Base-by-base conservation (phyloP, 2,888 invertebrate species). In the Erpobdella octoculata region DNA sequence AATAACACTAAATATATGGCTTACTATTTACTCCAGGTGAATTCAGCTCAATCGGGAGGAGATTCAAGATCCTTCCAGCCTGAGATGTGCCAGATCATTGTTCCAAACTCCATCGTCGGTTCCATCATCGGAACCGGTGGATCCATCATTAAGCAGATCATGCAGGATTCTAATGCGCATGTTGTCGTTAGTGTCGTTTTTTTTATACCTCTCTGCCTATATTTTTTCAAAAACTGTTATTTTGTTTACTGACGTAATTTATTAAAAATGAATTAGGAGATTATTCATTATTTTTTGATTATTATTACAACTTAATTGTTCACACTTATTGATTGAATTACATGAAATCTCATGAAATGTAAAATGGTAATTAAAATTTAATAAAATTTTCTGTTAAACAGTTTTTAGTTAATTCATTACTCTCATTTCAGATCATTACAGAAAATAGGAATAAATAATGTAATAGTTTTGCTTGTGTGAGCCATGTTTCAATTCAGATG, bases 101-200 rank as follows among this genome's bases (percentile, higher is more conserved):
- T 97, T 85, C 97, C 97, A 71, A 95, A 96, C 85, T 92, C 91
- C 82, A 93, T 95, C 71, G 96, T 98, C 69, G 97, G 97, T 72
- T 96, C 97, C 76, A 93, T 98, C 77, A 98, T 98, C 80, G 97
- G 97, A 76, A 92, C 94, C 66, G 96, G 94, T 85, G 97, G 97
- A 71, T 90, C 92, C 37, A 93, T 96, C 85, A 96, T 97, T 81
- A 90, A 95, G 79, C 94, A 93, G 85, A 94, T 97, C 78, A 97
- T 96, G 83, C 88, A 93, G 80, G 92, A 93, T 85, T 94, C 95
- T 78, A 92, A 92, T 78, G 96, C 96, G 41, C 78, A 79, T 73
- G 80, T 82, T 61, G 81, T 81, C 78, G 81, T 81, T 28, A 5
- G 62, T 28, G 28, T 62, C n/a, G 18, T n/a, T 28, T 31, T 4